Evolutionary conservation across 2,113 vertebrate genomes (phyloP).

Genomic region (Atractosteus spatula): DNA sequence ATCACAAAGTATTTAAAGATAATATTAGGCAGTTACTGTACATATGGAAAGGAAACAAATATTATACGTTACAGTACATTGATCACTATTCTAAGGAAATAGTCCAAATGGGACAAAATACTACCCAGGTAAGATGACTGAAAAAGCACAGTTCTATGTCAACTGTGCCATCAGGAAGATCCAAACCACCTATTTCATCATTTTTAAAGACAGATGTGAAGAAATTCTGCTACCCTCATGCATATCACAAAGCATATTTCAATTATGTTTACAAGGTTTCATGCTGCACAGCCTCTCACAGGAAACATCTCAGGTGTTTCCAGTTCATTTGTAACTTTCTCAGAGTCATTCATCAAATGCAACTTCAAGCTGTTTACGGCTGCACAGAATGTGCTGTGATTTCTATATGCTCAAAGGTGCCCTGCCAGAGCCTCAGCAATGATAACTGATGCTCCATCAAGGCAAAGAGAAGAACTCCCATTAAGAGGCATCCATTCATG

Average conservation of each 20-base stretch:
- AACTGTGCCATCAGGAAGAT: too few relatives aligned
- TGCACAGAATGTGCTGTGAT: conserved; percentile 6
- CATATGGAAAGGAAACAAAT: too few relatives aligned
- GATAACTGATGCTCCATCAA: conserved; percentile 9
- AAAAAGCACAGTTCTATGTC: too few relatives aligned
- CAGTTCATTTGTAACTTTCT: conserved; percentile 27
- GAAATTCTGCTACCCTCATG: conserved; percentile 8
- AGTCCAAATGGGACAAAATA: too few relatives aligned
- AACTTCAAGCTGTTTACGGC: conserved; percentile 19
- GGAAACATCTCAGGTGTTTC: conserved; percentile 21
- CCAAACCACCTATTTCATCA: too few relatives aligned
- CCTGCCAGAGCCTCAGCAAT: background rate
- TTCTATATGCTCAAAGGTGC: conserved; percentile 9
- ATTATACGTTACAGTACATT: too few relatives aligned
- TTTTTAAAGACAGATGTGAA: background rate
- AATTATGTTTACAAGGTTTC: conserved; percentile 9
- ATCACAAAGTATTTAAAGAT: too few relatives aligned
- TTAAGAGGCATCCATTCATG: too few relatives aligned
- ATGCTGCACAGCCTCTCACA: conserved; percentile 3
- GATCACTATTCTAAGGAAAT: too few relatives aligned
- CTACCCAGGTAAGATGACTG: too few relatives aligned
- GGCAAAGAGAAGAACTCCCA: background rate
- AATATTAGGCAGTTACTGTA: too few relatives aligned
- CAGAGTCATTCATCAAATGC: conserved; percentile 24
- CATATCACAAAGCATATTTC: conserved; percentile 10